Conservation (phyloP, 2,113 vertebrate genomes). For the Sphyrna mokarran region DNA sequence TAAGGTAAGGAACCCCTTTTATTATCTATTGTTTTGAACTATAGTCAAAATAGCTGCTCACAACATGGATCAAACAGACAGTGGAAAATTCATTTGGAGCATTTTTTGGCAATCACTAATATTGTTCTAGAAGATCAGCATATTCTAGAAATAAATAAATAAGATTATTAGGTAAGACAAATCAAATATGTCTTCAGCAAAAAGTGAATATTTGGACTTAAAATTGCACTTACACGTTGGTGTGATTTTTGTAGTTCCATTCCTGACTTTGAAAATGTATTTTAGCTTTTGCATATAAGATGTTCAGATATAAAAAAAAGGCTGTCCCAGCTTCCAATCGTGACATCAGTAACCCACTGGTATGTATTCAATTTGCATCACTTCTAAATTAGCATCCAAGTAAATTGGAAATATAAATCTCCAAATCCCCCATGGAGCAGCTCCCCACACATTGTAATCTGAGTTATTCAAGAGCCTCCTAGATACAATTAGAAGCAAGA, state of each 20-base stretch:
- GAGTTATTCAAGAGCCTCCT: not conserved
- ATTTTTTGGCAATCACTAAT: not conserved
- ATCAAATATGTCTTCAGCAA: not conserved
- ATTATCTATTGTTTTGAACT: not conserved
- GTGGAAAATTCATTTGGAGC: not conserved
- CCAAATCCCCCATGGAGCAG: not conserved
- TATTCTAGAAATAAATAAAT: not conserved
- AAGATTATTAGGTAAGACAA: not conserved
- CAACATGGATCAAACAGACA: not conserved
- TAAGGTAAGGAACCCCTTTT: not conserved
- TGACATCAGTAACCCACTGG: not conserved
- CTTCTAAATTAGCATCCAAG: not conserved
- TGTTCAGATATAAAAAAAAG: not conserved
- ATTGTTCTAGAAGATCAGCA: not conserved
- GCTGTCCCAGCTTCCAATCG: not conserved
- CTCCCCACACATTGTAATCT: not conserved
- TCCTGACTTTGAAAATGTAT: not conserved
- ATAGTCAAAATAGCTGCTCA: not conserved
- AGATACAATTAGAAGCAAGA: not conserved
- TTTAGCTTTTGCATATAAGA: not conserved
- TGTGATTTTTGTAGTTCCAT: not conserved
- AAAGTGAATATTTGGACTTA: not conserved
- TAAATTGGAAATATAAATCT: not conserved
- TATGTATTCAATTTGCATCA: not conserved
- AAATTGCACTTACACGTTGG: not conserved